phyloP scores from a whole-genome alignment of 1,140 invertebrate genomes.

The Amphibalanus amphitrite region DNA sequence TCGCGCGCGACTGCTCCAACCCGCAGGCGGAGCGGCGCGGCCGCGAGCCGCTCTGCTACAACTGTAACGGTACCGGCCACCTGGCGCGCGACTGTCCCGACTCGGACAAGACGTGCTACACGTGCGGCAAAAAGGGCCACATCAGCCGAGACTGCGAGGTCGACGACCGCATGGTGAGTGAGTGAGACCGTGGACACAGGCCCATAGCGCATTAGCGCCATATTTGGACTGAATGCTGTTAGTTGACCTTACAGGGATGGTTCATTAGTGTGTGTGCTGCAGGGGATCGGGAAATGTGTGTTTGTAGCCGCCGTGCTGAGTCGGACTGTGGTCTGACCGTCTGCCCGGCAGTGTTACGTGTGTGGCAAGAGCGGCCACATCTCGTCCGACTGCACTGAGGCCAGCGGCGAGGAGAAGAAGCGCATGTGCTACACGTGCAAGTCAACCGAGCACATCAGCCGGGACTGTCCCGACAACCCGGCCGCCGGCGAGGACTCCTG shows the following conservation, averaged over 20 bases:
- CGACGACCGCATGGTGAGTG: constrained; percentile 14
- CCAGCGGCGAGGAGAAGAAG: constrained; percentile 21
- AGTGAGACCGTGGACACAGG: constrained; percentile 14
- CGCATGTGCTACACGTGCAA: constrained; percentile 71
- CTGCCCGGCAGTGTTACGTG: constrained; percentile 13
- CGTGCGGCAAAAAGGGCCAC: constrained; percentile 72
- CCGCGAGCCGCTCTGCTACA: constrained; percentile 23
- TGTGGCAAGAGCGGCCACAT: constrained; percentile 69
- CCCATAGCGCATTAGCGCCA: too few species aligned
- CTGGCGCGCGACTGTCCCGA: constrained; percentile 26
- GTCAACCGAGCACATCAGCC: constrained; percentile 69
- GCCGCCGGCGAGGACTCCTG: constrained; percentile 10
- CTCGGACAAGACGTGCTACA: constrained; percentile 61
- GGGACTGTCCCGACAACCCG: constrained; percentile 44
- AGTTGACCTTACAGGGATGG: too few species aligned
- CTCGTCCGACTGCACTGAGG: constrained; percentile 60
- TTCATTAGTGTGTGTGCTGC: too few species aligned
- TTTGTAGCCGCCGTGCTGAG: too few species aligned
- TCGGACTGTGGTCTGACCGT: too few species aligned
- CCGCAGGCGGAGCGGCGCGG: constrained; percentile 36
- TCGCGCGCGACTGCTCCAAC: constrained; percentile 77
- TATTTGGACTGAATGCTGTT: too few species aligned
- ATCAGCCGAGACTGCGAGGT: constrained; percentile 65
- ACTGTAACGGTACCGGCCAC: constrained; percentile 23
- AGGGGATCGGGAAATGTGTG: too few species aligned